Evolutionary conservation across 2,888 invertebrate species (phyloP).

Genomic region (Drosophila bunnanda): DNA sequence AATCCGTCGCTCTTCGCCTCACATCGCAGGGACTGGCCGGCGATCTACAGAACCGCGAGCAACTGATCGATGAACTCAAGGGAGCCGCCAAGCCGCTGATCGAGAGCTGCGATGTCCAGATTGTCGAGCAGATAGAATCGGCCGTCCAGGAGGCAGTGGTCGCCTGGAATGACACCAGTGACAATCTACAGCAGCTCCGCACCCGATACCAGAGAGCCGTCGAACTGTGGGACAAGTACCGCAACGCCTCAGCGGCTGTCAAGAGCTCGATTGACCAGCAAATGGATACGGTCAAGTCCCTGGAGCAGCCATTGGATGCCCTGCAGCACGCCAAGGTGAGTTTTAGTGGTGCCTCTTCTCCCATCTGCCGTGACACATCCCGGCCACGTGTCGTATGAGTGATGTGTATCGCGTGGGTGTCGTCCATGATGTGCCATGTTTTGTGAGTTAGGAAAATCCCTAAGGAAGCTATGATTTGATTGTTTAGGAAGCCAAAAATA

Average conservation of each 20-base stretch:
- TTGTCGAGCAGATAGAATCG: conserved; percentile 89
- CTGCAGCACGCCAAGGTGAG: conserved; percentile 90
- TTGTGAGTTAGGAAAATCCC: neutral
- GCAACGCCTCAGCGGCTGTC: conserved; percentile 91
- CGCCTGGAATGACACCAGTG: conserved; percentile 92
- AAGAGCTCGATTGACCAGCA: conserved; percentile 91
- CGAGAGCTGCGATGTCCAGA: conserved; percentile 89
- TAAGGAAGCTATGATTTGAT: neutral
- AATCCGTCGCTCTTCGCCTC: conserved; percentile 18
- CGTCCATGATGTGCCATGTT: conserved; percentile 11
- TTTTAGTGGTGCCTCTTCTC: conserved; percentile 75
- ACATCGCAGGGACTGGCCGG: conserved; percentile 89
- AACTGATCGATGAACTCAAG: conserved; percentile 89
- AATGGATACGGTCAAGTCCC: conserved; percentile 89
- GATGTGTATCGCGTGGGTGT: conserved; percentile 26
- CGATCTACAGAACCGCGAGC: conserved; percentile 90
- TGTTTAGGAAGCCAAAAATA: neutral
- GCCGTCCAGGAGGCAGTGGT: conserved; percentile 92
- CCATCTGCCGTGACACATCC: conserved; percentile 18
- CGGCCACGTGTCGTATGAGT: conserved; percentile 31
- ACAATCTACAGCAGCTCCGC: conserved; percentile 90
- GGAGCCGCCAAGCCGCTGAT: conserved; percentile 90
- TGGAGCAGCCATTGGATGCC: conserved; percentile 88
- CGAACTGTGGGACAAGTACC: conserved; percentile 92
- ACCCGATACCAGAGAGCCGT: conserved; percentile 92